Conservation (phyloP, 1,140 invertebrate species). For the Bombus confusus region DNA sequence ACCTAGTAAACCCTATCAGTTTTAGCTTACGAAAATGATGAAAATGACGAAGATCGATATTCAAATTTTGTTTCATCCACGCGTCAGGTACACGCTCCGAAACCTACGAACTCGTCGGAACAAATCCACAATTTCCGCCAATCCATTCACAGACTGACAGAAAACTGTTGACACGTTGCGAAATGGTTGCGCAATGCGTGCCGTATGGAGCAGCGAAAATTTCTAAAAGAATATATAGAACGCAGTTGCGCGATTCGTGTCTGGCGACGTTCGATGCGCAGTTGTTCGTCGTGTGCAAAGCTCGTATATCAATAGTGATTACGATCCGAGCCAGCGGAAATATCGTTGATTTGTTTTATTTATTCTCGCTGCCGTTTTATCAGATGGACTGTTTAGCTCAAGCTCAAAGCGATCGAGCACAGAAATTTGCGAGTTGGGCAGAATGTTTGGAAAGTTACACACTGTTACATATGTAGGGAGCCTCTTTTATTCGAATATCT, state of each 20-base stretch:
- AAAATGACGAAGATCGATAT: neutral
- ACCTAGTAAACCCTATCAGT: neutral
- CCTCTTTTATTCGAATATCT: neutral
- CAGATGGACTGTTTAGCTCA: neutral
- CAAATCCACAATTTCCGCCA: neutral
- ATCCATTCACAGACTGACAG: neutral
- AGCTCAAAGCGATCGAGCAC: neutral
- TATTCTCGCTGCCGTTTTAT: neutral
- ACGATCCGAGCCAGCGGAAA: neutral
- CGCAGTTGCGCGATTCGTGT: neutral
- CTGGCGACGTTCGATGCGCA: neutral
- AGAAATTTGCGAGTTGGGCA: neutral
- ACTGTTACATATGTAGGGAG: no score
- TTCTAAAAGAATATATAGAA: neutral
- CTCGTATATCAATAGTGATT: neutral
- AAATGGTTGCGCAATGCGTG: neutral
- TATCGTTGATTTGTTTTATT: conserved; percentile 23
- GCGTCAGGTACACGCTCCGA: neutral
- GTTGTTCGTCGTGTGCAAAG: neutral
- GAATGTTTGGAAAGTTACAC: neutral
- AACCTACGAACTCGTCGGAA: neutral
- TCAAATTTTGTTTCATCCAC: neutral
- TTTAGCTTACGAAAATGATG: neutral
- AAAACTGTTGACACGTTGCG: neutral
- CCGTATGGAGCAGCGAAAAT: neutral